phyloP scores from a whole-genome alignment of 2,113 vertebrate genomes.

The Aleadryas rufinucha region DNA sequence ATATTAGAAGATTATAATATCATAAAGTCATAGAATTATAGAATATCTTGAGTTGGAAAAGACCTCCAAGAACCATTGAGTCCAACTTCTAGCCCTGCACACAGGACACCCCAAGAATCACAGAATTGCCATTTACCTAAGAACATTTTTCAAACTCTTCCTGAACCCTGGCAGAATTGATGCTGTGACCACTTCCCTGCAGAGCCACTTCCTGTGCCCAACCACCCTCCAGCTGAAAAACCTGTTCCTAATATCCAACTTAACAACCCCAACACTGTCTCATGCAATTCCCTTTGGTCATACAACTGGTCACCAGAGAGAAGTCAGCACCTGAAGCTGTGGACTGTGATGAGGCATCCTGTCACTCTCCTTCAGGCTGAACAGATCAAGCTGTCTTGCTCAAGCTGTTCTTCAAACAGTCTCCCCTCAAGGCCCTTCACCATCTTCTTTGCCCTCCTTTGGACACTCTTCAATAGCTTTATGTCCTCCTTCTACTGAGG shows the following conservation, averaged over 20 bases:
- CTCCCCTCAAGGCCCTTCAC: not conserved
- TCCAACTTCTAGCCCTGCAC: not conserved
- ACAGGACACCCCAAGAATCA: not conserved
- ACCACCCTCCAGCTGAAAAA: not conserved
- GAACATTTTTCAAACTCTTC: not conserved
- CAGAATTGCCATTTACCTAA: too few species aligned
- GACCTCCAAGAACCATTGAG: not conserved
- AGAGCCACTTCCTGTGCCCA: not conserved
- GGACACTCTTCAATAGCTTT: not conserved
- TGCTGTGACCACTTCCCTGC: not conserved
- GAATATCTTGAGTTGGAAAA: not conserved
- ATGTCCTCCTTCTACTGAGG: not conserved
- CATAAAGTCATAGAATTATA: not conserved
- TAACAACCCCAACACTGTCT: not conserved
- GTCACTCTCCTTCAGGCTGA: not conserved
- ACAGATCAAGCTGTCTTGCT: not conserved
- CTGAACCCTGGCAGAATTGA: not conserved
- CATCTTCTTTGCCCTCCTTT: not conserved
- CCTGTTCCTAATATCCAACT: not conserved
- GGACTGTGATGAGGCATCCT: not conserved
- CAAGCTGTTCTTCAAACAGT: not conserved
- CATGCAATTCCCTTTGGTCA: not conserved
- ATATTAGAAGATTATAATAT: not conserved
- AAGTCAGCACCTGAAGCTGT: not conserved
- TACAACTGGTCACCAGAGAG: not conserved